phyloP scores from a whole-genome alignment of 2,888 invertebrate species.

The Drosophila anomelani region DNA sequence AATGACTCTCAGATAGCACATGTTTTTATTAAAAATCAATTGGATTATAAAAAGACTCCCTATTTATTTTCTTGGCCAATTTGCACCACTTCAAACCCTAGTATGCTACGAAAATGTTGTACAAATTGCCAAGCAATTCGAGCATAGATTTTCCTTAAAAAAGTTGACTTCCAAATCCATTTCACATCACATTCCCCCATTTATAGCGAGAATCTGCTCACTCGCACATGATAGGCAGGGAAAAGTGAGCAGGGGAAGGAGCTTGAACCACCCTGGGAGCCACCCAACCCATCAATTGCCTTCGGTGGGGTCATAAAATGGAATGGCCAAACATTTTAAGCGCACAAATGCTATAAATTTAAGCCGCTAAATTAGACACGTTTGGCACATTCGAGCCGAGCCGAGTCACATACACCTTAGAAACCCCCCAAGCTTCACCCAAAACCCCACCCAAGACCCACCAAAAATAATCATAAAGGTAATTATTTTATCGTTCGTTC shows the following conservation, averaged over 20 bases:
- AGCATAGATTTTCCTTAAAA: slow-evolving; percentile 38
- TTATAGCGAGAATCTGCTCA: slow-evolving; percentile 4
- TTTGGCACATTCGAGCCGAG: slow-evolving; percentile 56
- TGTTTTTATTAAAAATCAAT: neutral
- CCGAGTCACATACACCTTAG: slow-evolving; percentile 12
- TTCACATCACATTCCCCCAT: slow-evolving; percentile 17
- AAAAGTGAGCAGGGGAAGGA: neutral
- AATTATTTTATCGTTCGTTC: slow-evolving; percentile 75
- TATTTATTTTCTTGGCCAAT: neutral
- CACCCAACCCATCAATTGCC: slow-evolving; percentile 27
- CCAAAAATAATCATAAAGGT: slow-evolving; percentile 74
- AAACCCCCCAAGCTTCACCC: slow-evolving; percentile 4
- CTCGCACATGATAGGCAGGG: slow-evolving; percentile 7
- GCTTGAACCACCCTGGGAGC: slow-evolving; percentile 5
- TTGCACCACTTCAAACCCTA: neutral
- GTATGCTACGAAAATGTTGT: slow-evolving; percentile 6
- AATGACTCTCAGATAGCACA: neutral
- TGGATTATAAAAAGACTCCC: neutral
- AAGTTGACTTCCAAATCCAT: slow-evolving; percentile 34
- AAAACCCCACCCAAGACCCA: neutral
- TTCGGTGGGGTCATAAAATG: slow-evolving; percentile 56
- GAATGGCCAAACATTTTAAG: slow-evolving; percentile 68
- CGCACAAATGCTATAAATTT: slow-evolving; percentile 71
- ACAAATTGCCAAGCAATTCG: slow-evolving; percentile 27
- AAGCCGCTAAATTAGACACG: slow-evolving; percentile 74